phyloP scores from a whole-genome alignment of 2,888 invertebrate species.

The Agelastica alni region DNA sequence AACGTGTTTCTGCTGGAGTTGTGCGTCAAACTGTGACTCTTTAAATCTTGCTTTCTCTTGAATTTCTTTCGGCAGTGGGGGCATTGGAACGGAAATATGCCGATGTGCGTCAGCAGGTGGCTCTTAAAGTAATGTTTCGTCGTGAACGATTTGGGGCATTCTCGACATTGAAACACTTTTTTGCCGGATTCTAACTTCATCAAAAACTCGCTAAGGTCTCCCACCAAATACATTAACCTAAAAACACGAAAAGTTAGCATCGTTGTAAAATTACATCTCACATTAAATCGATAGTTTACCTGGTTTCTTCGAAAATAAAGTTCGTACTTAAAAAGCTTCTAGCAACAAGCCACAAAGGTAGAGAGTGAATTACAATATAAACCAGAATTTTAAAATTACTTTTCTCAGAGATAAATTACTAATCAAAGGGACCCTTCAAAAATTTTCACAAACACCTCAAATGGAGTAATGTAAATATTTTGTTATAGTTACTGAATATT shows the following conservation, averaged over 20 bases:
- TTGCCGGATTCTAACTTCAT: conserved; percentile 52
- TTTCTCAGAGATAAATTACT: too few species aligned
- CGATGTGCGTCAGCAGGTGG: conserved; percentile 27
- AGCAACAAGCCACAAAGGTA: too few species aligned
- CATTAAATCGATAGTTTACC: too few species aligned
- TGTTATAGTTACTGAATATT: too few species aligned
- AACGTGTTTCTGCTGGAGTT: conserved; percentile 35
- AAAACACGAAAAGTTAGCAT: conserved; percentile 12
- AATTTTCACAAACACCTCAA: too few species aligned
- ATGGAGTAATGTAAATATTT: too few species aligned
- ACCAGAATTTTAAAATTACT: too few species aligned
- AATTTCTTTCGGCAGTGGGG: conserved; percentile 29
- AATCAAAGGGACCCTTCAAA: too few species aligned
- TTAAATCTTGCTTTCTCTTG: conserved; percentile 33
- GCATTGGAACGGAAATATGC: conserved; percentile 24
- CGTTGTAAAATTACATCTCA: neutral
- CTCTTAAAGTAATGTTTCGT: conserved; percentile 57
- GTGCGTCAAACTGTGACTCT: conserved; percentile 29
- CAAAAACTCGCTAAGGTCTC: conserved; percentile 20
- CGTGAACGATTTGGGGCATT: conserved; percentile 62
- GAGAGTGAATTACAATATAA: too few species aligned
- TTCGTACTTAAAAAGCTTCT: too few species aligned
- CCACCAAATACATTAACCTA: conserved; percentile 17
- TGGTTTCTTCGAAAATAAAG: too few species aligned
- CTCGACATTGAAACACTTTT: conserved; percentile 58